Percentiles rank a stretch among this genome's conserved stretches.
Conservation (phyloP, 2,888 invertebrate species). For the Clistopyga incitator region DNA sequence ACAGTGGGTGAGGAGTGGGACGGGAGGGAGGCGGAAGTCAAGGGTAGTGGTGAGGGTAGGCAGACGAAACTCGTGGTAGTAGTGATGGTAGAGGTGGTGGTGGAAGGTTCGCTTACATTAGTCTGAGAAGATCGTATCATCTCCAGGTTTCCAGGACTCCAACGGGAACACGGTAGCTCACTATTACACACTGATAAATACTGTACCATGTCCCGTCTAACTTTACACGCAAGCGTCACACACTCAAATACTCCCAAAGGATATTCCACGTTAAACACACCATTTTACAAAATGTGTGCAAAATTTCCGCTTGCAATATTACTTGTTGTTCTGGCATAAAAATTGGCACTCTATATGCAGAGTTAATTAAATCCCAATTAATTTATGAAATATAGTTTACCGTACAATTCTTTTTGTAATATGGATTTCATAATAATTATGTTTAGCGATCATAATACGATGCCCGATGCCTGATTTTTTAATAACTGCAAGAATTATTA, state of each 20-base stretch:
- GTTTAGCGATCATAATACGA: too few relatives aligned
- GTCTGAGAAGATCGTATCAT: slow-evolving; percentile 13
- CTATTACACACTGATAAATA: slow-evolving; percentile 2
- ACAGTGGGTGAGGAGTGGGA: slow-evolving; percentile 72
- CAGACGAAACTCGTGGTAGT: slow-evolving; percentile 8
- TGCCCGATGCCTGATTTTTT: too few relatives aligned
- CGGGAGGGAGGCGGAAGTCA: slow-evolving; percentile 78
- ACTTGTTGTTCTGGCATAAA: too few relatives aligned
- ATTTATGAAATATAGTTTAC: too few relatives aligned
- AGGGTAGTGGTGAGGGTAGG: slow-evolving; percentile 73
- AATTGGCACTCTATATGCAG: too few relatives aligned
- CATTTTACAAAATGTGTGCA: too few relatives aligned
- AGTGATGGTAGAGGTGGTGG: not conserved
- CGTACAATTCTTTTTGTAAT: too few relatives aligned
- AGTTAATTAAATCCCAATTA: too few relatives aligned
- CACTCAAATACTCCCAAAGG: not conserved
- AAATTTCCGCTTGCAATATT: too few relatives aligned
- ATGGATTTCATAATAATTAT: too few relatives aligned
- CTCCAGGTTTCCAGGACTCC: slow-evolving; percentile 23
- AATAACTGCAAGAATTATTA: too few relatives aligned
- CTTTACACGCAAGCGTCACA: not conserved
- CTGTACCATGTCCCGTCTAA: not conserved
- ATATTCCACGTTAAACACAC: not conserved
- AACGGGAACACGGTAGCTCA: slow-evolving; percentile 14
- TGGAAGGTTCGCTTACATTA: not conserved